These are phyloP conservation scores for Auanema freiburgensis DNA, from an alignment of 2,888 invertebrate species.

Conservation along the genomic window DNA sequence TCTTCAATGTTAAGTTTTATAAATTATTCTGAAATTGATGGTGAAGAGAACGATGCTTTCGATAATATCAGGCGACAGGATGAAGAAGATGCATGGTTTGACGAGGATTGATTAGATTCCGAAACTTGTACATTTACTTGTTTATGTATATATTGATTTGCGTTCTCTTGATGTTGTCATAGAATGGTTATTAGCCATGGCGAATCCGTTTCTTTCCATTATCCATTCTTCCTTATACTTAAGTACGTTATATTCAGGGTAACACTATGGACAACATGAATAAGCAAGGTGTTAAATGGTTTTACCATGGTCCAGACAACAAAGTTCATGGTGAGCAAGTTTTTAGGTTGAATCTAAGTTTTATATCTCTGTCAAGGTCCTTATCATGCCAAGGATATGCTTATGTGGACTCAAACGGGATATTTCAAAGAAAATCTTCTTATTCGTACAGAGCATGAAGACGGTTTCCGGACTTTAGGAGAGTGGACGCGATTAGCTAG, in stretches of 20 bases:
- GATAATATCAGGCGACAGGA: conserved; percentile 50
- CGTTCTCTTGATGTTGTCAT: too few species aligned
- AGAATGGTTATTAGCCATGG: too few species aligned
- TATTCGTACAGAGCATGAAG: conserved; percentile 14
- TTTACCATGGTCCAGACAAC: conserved; percentile 13
- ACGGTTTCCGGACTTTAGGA: conserved; percentile 16
- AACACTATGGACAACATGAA: too few species aligned
- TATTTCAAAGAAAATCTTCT: conserved; percentile 20
- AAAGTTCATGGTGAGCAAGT: conserved; percentile 13
- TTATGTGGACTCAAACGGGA: conserved; percentile 17
- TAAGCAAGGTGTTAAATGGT: conserved; percentile 8
- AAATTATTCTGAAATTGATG: conserved; percentile 46
- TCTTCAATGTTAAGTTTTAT: conserved; percentile 36
- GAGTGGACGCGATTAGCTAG: conserved; percentile 12
- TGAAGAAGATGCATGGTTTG: conserved; percentile 58
- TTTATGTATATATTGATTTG: too few species aligned
- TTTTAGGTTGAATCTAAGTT: background rate
- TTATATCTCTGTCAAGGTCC: conserved; percentile 10
- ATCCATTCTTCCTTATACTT: too few species aligned
- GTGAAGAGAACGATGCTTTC: conserved; percentile 23
- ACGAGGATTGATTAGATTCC: conserved; percentile 38
- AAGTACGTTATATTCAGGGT: too few species aligned
- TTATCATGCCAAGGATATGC: conserved; percentile 13
- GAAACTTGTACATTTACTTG: too few species aligned
- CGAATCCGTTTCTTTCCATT: too few species aligned